Base-by-base conservation (phyloP, 2,888 invertebrate species). In the Spodoptera littoralis region DNA sequence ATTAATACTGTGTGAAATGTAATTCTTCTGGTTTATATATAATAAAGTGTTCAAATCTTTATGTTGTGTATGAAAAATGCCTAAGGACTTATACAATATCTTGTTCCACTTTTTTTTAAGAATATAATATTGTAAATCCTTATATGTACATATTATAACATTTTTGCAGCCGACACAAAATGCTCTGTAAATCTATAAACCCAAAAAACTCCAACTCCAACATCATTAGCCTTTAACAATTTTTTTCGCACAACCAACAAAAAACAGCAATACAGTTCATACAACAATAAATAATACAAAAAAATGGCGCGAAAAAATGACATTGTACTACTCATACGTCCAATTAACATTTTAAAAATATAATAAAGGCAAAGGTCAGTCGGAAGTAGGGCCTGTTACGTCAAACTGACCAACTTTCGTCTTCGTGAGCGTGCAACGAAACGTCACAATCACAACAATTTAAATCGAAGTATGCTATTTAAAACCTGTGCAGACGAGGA, bases 331-430 rank as follows among this genome's bases (percentile, higher is more conserved):
- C 46, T 18, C 56, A 59, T 71, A 57, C 70, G 48, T 30, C 63
- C 68, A 76, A 76, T 76, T 74, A 74, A 76, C 73, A 72, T 76
- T 76, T 76, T 56, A 70, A 72, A 65, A 45, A 44, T 45, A 55
- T 52, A 70, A 61, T 66, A 65, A 70, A 69, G 61, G 53, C 72
- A 79, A 77, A 78, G 78, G 80, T 80, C 77, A 77, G 51, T 84
- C 85, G 85, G 85, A 85, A 85, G 85, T 83, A 79, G 80, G 83
- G 78, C 79, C 66, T 63, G 60, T 85, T 85, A 76, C 82, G 77
- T 85, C 81, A 85, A 27, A 49, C 74, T 82, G 81, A 63, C 84
- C 83, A 82, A 85, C 85, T 85, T 85, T 85, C 85, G 77, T 83
- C 75, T 60, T 47, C 53, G 47, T 61, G 67, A 58, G 70, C 53